Evolutionary conservation across 2,888 invertebrate species (phyloP), one percentile per base, ranked within the genome.

Genomic region (Nyleta sp.): DNA sequence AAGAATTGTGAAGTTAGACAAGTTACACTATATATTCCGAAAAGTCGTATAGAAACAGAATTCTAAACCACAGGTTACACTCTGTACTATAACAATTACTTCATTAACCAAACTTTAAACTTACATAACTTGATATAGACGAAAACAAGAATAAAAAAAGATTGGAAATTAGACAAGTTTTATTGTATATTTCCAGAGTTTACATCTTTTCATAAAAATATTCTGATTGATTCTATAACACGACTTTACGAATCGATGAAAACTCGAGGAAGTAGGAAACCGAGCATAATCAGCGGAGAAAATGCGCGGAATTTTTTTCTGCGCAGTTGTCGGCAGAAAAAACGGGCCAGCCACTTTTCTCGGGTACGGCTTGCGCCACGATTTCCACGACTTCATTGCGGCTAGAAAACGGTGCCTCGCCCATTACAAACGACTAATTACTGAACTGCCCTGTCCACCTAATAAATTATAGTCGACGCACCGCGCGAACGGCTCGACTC

Each of bases 351-450:
- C 38, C 17, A 67, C 52, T 76, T 73, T 75, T 68, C 52, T 65
- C 50, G 44, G 20, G 53, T 18, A 52, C n/a, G 38, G 42, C 67
- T 75, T 68, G 65, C 76, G 68, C 70, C 74, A 75, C 60, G 55
- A 78, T 78, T 81, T 76, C 78, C 78, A 76, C 76, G 73, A 78
- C 73, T 81, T 71, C 76, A 76, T 81, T 70, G 75, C 73, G 15
- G 53, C 44, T 55, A 60, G 75, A 72, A 68, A 78, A 74, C 77
- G 50, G 70, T 74, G 74, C 80, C 77, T 78, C 74, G 55, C 80
- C 82, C 81, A 83, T 84, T 84, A 84, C 78, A 75, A 81, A 79
- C 82, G 84, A 82, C 84, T 85, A 85, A 85, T 85, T 85, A 85
- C 85, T 84, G 82, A 84, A 84, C 83, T 84, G 81, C 80, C 80